phyloP scores from a whole-genome alignment of 2,888 invertebrate genomes.

The Nymphalis polychloros region DNA sequence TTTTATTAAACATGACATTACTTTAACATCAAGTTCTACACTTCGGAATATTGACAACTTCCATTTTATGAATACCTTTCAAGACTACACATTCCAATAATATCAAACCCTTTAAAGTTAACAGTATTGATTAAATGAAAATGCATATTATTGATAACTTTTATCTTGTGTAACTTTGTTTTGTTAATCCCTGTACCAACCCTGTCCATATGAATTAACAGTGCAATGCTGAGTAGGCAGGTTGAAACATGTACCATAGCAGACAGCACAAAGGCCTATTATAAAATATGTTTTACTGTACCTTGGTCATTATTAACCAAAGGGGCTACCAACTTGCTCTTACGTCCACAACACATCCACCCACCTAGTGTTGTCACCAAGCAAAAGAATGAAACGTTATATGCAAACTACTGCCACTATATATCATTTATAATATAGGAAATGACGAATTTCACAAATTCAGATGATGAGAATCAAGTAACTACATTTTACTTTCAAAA shows the following conservation, averaged over 20 bases:
- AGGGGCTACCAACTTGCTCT: conserved; percentile 59
- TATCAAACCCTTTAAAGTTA: too few relatives aligned
- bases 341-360: conserved; percentile 74
- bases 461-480: neutral
- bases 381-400: conserved; percentile 30
- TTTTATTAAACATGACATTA: too few relatives aligned
- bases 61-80: too few relatives aligned
- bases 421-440: neutral
- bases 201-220: conserved; percentile 8
- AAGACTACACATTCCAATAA: too few relatives aligned
- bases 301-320: conserved; percentile 57
- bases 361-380: conserved; percentile 59
- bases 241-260: conserved; percentile 38
- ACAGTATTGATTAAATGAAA: neutral
- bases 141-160: neutral
- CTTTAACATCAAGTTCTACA: too few relatives aligned
- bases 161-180: neutral
- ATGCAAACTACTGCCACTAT: neutral
- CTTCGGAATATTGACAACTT: too few relatives aligned
- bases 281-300: conserved; percentile 46
- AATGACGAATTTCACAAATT: neutral
- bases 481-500: neutral
- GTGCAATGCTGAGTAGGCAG: conserved; percentile 26
- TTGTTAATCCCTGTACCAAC: conserved; percentile 15
- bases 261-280: conserved; percentile 35